phyloP scores from a whole-genome alignment of 2,113 vertebrate species.

The Dicaeum eximium region DNA sequence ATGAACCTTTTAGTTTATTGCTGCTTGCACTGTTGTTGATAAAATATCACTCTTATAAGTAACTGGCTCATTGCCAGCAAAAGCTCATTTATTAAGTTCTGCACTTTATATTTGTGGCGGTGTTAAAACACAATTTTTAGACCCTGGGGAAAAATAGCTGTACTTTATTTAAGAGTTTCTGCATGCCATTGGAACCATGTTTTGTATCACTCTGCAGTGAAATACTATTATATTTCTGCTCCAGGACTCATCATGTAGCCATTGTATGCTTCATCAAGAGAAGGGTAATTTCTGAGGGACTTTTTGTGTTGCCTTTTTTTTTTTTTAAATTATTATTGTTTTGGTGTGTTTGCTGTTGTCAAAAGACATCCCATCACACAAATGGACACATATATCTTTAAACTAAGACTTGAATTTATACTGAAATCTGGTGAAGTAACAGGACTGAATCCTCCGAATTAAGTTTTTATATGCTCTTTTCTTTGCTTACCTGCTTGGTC shows the following conservation, averaged over 20 bases:
- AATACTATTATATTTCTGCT: neutral
- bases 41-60: neutral
- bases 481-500: neutral
- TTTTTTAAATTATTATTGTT: neutral
- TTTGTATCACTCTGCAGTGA: neutral
- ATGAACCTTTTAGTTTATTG: neutral
- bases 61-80: neutral
- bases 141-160: neutral
- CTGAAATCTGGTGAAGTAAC: neutral
- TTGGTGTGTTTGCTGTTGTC: neutral
- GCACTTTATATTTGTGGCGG: neutral
- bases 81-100: neutral
- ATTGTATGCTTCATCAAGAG: neutral
- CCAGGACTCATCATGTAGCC: neutral
- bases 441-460: neutral
- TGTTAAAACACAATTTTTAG: neutral
- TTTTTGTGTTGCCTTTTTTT: neutral
- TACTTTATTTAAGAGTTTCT: neutral
- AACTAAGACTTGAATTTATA: neutral
- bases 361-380: neutral
- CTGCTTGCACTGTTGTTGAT: neutral
- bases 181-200: neutral
- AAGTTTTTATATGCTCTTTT: neutral
- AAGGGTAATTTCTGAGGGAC: accelerated
- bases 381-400: neutral